Evolutionary conservation across 23 tunicate genomes (phyloP).

Genomic region (Pegea sp.): DNA sequence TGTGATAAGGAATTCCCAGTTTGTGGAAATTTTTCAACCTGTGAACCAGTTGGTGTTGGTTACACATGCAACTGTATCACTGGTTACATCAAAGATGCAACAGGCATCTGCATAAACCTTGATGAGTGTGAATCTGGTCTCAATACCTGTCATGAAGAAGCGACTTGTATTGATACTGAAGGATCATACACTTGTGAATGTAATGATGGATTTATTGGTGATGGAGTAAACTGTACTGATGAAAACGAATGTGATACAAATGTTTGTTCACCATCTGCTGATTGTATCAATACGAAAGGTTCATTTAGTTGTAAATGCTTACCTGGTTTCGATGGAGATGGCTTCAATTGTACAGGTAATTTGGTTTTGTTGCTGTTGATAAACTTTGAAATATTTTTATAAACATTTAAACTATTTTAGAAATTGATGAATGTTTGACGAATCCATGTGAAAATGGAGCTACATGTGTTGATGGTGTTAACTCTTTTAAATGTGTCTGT

Average conservation of each 20-base stretch:
- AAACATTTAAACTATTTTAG: background rate
- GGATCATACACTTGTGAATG: constrained; percentile 5
- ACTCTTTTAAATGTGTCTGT: background rate
- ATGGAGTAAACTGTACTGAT: background rate
- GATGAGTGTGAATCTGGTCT: background rate
- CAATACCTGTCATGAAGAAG: background rate
- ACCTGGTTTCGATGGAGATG: constrained; percentile 8
- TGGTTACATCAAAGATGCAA: background rate
- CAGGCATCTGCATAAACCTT: background rate
- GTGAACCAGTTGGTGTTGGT: background rate
- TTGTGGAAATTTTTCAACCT: background rate
- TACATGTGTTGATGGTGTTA: background rate
- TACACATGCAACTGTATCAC: background rate
- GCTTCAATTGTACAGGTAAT: background rate
- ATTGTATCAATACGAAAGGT: constrained; percentile 11
- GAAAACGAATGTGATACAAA: background rate
- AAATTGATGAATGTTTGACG: background rate
- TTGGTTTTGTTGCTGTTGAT: background rate
- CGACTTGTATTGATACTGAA: background rate
- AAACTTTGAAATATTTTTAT: background rate
- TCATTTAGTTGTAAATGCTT: constrained; percentile 7
- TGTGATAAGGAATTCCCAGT: background rate
- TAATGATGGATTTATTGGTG: constrained; percentile 1
- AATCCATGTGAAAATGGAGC: background rate
- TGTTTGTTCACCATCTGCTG: background rate